phyloP scores from a whole-genome alignment of 2,888 invertebrate species.

The Acheta domesticus region DNA sequence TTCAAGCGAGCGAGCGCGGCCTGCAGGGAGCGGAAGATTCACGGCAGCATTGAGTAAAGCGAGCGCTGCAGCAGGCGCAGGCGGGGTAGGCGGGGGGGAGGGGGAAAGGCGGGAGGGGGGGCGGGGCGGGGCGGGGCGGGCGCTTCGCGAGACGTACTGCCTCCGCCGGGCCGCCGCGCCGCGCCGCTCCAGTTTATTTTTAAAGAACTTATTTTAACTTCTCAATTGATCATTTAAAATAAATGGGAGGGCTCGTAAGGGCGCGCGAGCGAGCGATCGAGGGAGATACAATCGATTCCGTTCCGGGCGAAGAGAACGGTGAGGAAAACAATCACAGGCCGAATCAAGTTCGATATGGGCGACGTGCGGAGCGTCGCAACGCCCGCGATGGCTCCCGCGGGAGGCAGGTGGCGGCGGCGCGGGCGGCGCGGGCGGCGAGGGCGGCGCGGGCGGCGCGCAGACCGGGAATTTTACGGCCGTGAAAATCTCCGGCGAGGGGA shows the following conservation, averaged over 20 bases:
- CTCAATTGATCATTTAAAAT: slow-evolving; percentile 34
- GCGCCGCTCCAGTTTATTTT: slow-evolving; percentile 27
- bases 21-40: background rate
- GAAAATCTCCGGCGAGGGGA: too few relatives aligned
- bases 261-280: background rate
- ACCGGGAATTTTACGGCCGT: background rate
- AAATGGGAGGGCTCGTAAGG: slow-evolving; percentile 29
- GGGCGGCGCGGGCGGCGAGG: slow-evolving; percentile 12
- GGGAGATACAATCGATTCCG: slow-evolving; percentile 30
- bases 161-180: background rate
- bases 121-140: too few relatives aligned
- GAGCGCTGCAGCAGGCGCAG: background rate
- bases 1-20: background rate
- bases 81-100: too few relatives aligned
- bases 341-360: slow-evolving; percentile 33
- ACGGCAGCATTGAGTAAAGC: slow-evolving; percentile 18
- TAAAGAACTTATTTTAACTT: slow-evolving; percentile 31
- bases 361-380: slow-evolving; percentile 32
- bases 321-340: slow-evolving; percentile 33
- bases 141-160: background rate
- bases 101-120: too few relatives aligned
- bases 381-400: slow-evolving; percentile 31
- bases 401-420: slow-evolving; percentile 22
- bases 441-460: background rate
- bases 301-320: slow-evolving; percentile 30